Evolutionary conservation across 1,140 invertebrate species (phyloP).

Genomic region (Sipha flava): DNA sequence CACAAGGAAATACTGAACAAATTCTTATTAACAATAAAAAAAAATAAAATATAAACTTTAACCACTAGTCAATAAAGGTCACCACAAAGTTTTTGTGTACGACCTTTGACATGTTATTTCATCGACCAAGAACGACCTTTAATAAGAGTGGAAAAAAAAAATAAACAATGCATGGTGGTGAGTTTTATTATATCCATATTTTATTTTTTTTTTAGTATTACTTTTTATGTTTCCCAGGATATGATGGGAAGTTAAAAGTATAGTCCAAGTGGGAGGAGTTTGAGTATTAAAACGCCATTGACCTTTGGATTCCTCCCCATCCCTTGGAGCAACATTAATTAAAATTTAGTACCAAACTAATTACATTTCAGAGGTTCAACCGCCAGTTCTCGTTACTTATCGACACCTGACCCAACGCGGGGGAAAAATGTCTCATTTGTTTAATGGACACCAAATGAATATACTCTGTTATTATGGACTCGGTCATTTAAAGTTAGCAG

Average conservation of each 20-base stretch:
- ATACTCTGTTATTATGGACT: neutral
- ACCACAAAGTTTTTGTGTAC: neutral
- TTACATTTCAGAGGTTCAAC: constrained; percentile 9
- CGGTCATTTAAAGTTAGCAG: neutral
- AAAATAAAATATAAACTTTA: neutral
- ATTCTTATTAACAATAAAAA: neutral
- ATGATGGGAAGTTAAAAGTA: neutral
- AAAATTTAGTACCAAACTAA: constrained; percentile 17
- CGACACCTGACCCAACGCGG: neutral
- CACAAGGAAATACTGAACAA: neutral
- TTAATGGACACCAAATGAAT: neutral
- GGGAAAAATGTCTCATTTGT: constrained; percentile 8
- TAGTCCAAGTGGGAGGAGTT: constrained; percentile 9
- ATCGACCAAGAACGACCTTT: constrained; percentile 3
- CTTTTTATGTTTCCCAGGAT: neutral
- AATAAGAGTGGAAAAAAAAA: constrained; percentile 6
- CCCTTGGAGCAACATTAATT: neutral
- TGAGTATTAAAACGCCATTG: constrained; percentile 9
- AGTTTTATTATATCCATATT: neutral
- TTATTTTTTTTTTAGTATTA: neutral
- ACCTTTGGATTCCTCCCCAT: neutral
- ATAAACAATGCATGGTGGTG: neutral
- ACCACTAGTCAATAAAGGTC: neutral
- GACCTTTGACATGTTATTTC: constrained; percentile 5
- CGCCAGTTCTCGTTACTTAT: constrained; percentile 12